Percentiles rank a stretch among this genome's conserved stretches.
Conservation (phyloP, 2,113 vertebrate genomes). For the Agelaius tricolor region DNA sequence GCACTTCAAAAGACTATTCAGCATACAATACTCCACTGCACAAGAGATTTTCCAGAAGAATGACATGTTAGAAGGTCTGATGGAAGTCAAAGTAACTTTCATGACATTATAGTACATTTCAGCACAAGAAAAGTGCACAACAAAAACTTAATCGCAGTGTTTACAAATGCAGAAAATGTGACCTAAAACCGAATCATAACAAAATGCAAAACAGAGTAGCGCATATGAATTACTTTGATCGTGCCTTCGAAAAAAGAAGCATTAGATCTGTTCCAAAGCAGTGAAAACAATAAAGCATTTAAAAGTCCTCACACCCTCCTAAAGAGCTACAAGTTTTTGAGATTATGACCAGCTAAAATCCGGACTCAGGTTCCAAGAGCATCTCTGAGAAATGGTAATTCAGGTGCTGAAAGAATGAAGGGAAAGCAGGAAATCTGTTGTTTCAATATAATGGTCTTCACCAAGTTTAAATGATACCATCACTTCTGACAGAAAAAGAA, state of each 20-base stretch:
- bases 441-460: not conserved
- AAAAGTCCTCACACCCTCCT: not conserved
- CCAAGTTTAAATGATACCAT: not conserved
- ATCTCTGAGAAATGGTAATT: not conserved
- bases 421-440: not conserved
- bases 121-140: not conserved
- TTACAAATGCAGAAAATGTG: constrained; percentile 40
- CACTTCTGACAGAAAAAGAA: not conserved
- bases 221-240: constrained; percentile 10
- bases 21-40: not conserved
- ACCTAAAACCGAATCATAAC: constrained; percentile 34
- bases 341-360: not conserved
- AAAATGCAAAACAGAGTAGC: constrained; percentile 26
- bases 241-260: not conserved
- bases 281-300: not conserved
- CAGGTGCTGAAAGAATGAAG: not conserved
- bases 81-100: constrained; percentile 30
- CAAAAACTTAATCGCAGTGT: constrained; percentile 23
- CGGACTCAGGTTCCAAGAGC: not conserved
- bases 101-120: not conserved
- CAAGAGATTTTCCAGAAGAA: not conserved
- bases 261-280: not conserved
- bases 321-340: not conserved
- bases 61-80: not conserved
- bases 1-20: constrained; percentile 12